Evolutionary conservation across 2,888 invertebrate genomes (phyloP), one percentile per base, ranked within the genome.

Genomic region (Catocala sponsa): DNA sequence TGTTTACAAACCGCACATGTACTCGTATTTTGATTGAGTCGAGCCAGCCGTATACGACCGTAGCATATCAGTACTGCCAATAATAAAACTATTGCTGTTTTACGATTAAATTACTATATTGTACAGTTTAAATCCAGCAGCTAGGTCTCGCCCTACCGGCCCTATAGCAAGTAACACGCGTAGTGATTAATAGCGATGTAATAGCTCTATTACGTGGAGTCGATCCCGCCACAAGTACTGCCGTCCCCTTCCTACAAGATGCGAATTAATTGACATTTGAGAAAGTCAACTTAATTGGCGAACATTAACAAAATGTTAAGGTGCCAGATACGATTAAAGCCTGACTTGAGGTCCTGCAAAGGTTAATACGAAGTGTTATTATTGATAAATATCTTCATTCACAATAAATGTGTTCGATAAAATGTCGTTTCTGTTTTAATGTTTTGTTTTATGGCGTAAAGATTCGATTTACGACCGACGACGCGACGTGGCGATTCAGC

Each of bases 171-270:
- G 64, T 80, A 74, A 78, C 77, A 72, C 68, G 63, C 69, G 63
- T 71, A 72, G 75, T 83, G 81, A 85, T 84, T 78, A 84, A 84
- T 79, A 71, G 66, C 74, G 51, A 55, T 70, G 72, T 79, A 77
- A 81, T 81, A 79, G 73, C 76, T 80, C 68, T 78, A 79, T 83
- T 81, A 80, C 76, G 77, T 70, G 38, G 7, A 60, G 58, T 60
- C 53, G 64, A 69, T 68, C 65, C 71, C 62, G 59, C 60, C 59
- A 56, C 60, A 61, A 74, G 67, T 64, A 70, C 63, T 63, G 53
- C 51, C 58, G 59, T 58, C 59, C 65, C 68, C 68, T 55, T 62
- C 69, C 47, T 63, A 62, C 57, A 63, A 48, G 59, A 51, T 51
- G 42, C 64, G 58, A 57, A 72, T 72, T 79, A 79, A 80, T 78